Evolutionary conservation across 2,797 vertebrate species (phyloP), one percentile per base, ranked within the genome.

Genomic region (Squalus acanthias): DNA sequence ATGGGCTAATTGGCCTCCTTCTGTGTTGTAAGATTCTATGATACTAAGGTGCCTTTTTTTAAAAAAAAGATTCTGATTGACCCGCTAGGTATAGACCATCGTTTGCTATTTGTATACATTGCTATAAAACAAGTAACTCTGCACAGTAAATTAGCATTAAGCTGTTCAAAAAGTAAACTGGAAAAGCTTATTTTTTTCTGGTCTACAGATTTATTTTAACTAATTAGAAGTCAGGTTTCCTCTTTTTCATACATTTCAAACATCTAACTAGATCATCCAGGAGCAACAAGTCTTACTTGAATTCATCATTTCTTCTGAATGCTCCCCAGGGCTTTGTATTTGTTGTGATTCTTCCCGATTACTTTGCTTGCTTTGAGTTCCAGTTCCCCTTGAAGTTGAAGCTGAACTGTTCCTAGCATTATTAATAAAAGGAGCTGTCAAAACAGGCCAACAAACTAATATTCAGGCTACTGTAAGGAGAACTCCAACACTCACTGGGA

Each of bases 361-460:
- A 17, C 98, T 98, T 20, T 98, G 96, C 97, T 98, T 99, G 96
- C 98, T 97, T 57, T 98, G 98, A 96, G 97, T 98, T 97, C 98
- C 98, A 60, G 97, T 98, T 96, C 98, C 98, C 97, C 98, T 98
- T 79, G 99, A 98, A 97, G 98, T 98, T 96, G 98, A 99, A 57
- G 98, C 98, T 97, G 98, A 98, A 97, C 98, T 99, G 97, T 98
- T 99, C 99, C 99, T 99, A 97, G 9, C 53, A 97, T 74, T 95
- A 3, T 74, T 57, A 95, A 76, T 95, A 95, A 95, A 95, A 74
- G 15, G 15, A 95, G 50, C 39, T 95, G 94, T 95, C 70, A 95
- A 76, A 95, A 33, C 70, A 74, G 50, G 26, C 50, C 50, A 53
- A 57, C 50, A 95, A 53, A 74, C 94, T 95, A 74, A 95, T 95